Evolutionary conservation across 2,888 invertebrate species (phyloP).

Genomic region (Rotaria magnacalcarata): DNA sequence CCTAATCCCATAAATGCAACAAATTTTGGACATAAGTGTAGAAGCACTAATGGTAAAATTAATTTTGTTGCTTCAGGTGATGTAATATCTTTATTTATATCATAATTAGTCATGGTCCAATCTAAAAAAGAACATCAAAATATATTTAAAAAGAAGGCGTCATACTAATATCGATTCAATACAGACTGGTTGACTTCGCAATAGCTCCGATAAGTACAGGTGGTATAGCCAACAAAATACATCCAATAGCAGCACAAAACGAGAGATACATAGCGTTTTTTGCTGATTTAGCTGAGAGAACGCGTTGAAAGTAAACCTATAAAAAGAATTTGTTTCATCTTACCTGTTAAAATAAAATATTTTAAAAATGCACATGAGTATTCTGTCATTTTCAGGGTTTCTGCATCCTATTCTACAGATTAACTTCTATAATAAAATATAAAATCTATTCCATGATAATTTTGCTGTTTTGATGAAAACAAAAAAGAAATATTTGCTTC

Average conservation of each 20-base stretch:
- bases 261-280: constrained; percentile 85
- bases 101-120: constrained; percentile 87
- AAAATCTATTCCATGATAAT: no score
- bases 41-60: constrained; percentile 92
- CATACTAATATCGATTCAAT: not conserved
- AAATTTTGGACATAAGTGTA: constrained; percentile 88
- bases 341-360: no score
- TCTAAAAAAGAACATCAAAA: constrained; percentile 63
- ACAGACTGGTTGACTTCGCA: constrained; percentile 81
- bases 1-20: constrained; percentile 96
- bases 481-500: no score
- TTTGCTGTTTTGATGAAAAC: no score
- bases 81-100: constrained; percentile 53
- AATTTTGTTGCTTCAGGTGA: constrained; percentile 68
- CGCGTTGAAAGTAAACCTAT: constrained; percentile 88
- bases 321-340: constrained; percentile 27
- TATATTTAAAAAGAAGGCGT: not conserved
- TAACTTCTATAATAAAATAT: no score
- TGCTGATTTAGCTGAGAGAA: constrained; percentile 86
- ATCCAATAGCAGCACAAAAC: constrained; percentile 89
- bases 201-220: constrained; percentile 93
- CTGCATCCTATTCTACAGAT: no score
- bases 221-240: constrained; percentile 92
- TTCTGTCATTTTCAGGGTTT: no score
- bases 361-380: no score